Evolutionary conservation across 1,140 invertebrate species (phyloP).

Genomic region (Zaprionus africanus): DNA sequence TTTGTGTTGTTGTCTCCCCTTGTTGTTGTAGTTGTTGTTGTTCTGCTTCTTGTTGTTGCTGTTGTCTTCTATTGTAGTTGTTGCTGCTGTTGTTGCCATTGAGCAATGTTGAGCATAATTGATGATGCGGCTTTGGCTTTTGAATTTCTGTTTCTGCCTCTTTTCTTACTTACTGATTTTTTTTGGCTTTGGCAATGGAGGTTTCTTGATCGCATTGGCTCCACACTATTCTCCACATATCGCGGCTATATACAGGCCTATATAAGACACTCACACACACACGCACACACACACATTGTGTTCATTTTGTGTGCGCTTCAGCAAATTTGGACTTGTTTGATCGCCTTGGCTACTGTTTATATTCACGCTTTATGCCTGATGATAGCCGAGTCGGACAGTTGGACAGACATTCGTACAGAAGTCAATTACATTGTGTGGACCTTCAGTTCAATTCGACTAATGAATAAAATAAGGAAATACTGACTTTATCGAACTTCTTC

Average conservation of each 20-base stretch:
- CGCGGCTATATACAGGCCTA: not conserved
- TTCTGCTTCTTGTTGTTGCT: slow-evolving; percentile 33
- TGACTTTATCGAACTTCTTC: slow-evolving; percentile 8
- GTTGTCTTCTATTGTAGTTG: slow-evolving; percentile 4
- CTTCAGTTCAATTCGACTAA: slow-evolving; percentile 16
- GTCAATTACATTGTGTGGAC: slow-evolving; percentile 26
- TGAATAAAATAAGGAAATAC: too few species aligned
- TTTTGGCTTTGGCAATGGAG: slow-evolving; percentile 60
- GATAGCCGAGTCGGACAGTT: not conserved
- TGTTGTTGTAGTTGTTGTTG: slow-evolving; percentile 45
- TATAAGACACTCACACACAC: not conserved
- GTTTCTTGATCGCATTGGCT: slow-evolving; percentile 77
- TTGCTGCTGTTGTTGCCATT: slow-evolving; percentile 48
- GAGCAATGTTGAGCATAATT: slow-evolving; percentile 79
- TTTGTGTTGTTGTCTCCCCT: slow-evolving; percentile 55
- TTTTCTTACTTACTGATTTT: slow-evolving; percentile 6
- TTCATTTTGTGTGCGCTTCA: slow-evolving; percentile 35
- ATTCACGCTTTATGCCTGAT: slow-evolving; percentile 68
- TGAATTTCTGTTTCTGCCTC: slow-evolving; percentile 57
- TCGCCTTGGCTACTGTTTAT: slow-evolving; percentile 73
- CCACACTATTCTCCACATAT: slow-evolving; percentile 60
- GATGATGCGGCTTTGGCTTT: slow-evolving; percentile 80
- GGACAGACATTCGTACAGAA: not conserved
- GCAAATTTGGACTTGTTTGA: slow-evolving; percentile 61
- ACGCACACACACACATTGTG: not conserved